phyloP scores from a whole-genome alignment of 2,113 vertebrate genomes.

The Periophthalmodon schlosseri region DNA sequence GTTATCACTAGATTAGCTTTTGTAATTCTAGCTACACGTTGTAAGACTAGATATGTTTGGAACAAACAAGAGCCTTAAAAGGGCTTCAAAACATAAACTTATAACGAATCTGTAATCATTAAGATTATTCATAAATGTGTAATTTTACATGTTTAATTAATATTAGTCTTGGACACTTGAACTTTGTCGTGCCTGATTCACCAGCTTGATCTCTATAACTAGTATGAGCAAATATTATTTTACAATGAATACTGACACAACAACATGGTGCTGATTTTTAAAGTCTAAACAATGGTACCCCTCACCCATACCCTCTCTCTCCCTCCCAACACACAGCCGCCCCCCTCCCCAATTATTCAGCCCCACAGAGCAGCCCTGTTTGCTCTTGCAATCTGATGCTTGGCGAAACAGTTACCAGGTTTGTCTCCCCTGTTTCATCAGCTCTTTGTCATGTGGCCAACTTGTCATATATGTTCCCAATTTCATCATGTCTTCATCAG shows the following conservation, averaged over 20 bases:
- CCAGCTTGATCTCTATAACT: slow-evolving; percentile 22
- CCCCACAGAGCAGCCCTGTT: slow-evolving; percentile 50
- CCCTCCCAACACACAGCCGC: slow-evolving; percentile 15
- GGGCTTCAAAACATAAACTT: neutral
- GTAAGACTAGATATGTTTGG: neutral
- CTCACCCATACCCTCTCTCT: slow-evolving; percentile 8
- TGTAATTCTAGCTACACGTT: neutral
- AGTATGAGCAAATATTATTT: slow-evolving; percentile 31
- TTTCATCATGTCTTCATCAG: slow-evolving; percentile 78
- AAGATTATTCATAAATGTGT: neutral
- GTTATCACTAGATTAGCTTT: neutral
- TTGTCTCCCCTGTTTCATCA: slow-evolving; percentile 74
- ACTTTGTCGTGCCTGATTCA: slow-evolving; percentile 27
- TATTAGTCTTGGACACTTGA: slow-evolving; percentile 42
- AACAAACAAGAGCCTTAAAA: neutral
- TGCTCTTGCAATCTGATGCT: slow-evolving; percentile 55
- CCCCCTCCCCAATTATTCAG: slow-evolving; percentile 47
- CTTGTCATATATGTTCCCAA: slow-evolving; percentile 71
- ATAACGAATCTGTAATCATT: neutral
- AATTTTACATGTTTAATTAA: neutral
- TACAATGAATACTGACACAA: slow-evolving; percentile 48
- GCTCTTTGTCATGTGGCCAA: slow-evolving; percentile 74
- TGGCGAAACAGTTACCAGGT: slow-evolving; percentile 67
- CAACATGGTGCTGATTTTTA: slow-evolving; percentile 34
- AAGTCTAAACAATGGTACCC: slow-evolving; percentile 51